Conservation (phyloP, 2,797 vertebrate genomes). For the Bryconaethiops microstoma region DNA sequence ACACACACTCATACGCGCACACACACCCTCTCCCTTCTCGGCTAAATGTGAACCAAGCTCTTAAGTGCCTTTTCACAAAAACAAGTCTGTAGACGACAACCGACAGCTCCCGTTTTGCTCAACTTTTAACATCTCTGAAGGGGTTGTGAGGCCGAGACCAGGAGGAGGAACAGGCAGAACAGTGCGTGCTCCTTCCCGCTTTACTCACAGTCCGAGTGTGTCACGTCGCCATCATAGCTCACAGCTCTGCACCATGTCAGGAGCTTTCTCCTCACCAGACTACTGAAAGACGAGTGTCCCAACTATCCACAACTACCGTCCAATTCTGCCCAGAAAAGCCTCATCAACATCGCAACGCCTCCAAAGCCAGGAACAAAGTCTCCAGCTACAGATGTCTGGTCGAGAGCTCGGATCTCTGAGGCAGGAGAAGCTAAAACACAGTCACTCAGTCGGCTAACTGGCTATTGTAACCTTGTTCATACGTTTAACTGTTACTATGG, state of each 20-base stretch:
- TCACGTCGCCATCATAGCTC: conserved; percentile 93
- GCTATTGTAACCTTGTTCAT: conserved; percentile 31
- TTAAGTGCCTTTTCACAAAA: conserved; percentile 33
- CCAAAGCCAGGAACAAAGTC: conserved; percentile 8
- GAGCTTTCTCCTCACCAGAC: conserved; percentile 33
- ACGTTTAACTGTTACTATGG: conserved; percentile 60
- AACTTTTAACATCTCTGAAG: conserved; percentile 23
- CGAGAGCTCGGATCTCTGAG: conserved; percentile 21
- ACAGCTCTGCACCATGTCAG: conserved; percentile 67
- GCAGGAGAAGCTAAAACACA: conserved; percentile 63
- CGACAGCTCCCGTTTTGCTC: conserved; percentile 8
- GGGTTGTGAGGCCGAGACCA: conserved; percentile 10
- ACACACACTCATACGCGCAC: not conserved
- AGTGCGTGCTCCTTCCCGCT: conserved; percentile 77
- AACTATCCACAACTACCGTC: conserved; percentile 40
- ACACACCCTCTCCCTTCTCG: conserved; percentile 47
- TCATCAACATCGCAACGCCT: not conserved
- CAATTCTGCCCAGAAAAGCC: conserved; percentile 38
- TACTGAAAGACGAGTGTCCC: not conserved
- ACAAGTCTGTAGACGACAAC: not conserved
- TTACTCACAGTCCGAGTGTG: conserved; percentile 77
- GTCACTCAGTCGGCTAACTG: conserved; percentile 49
- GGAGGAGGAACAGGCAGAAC: conserved; percentile 29
- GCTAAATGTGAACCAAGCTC: conserved; percentile 61
- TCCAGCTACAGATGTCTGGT: conserved; percentile 19